Evolutionary conservation across 2,113 vertebrate genomes (phyloP).

Genomic region (Lycaon pictus): DNA sequence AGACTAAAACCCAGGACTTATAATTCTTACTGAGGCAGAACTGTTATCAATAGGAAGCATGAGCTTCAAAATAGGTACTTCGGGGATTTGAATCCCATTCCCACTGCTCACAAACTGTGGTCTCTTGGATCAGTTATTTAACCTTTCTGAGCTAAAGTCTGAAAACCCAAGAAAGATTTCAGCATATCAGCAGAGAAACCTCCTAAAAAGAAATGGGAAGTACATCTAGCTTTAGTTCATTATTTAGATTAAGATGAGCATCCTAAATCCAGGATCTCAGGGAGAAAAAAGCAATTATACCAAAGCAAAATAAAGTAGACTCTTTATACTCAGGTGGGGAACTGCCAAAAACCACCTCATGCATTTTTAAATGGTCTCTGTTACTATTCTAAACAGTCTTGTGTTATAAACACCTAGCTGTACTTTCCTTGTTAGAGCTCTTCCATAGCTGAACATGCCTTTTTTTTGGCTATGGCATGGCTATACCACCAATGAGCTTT

Average conservation of each 20-base stretch:
- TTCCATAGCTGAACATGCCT: neutral
- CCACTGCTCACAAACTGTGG: neutral
- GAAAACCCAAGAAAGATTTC: slow-evolving; percentile 47
- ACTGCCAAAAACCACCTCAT: slow-evolving; percentile 59
- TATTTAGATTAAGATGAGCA: slow-evolving; percentile 36
- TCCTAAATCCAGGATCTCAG: slow-evolving; percentile 66
- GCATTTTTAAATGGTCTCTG: slow-evolving; percentile 60
- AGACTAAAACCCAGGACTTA: slow-evolving; percentile 17
- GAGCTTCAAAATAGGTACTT: neutral
- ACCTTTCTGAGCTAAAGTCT: slow-evolving; percentile 59
- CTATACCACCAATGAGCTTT: neutral
- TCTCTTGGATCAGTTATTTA: slow-evolving; percentile 50
- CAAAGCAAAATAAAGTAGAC: slow-evolving; percentile 57
- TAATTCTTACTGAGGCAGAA: slow-evolving; percentile 7
- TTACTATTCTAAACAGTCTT: slow-evolving; percentile 23
- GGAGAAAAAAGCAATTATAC: slow-evolving; percentile 73
- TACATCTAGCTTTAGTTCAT: slow-evolving; percentile 28
- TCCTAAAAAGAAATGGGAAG: slow-evolving; percentile 48
- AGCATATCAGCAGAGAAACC: slow-evolving; percentile 14
- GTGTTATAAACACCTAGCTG: neutral
- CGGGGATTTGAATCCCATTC: slow-evolving; percentile 8
- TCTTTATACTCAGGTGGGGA: slow-evolving; percentile 55
- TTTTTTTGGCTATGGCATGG: neutral
- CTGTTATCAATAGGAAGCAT: neutral
- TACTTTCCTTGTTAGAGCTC: neutral